A percentile compares a stretch with the other conserved stretches of the same genome.
phyloP scores from a whole-genome alignment of 2,113 vertebrate species.

The Melanerpes aurifrons region DNA sequence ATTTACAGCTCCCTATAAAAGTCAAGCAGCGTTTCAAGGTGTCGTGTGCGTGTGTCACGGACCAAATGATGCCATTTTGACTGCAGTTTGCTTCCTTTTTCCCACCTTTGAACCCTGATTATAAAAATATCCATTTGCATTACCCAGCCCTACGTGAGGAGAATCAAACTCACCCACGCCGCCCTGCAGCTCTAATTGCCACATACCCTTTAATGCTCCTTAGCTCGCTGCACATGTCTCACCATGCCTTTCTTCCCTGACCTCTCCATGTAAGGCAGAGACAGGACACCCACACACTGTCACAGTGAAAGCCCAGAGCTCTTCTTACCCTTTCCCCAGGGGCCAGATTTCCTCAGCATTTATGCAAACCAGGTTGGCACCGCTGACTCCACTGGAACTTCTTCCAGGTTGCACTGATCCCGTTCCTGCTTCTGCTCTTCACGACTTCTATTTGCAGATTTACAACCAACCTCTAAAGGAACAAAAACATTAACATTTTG shows the following conservation, averaged over 20 bases:
- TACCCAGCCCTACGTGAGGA: background rate
- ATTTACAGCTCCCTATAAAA: conserved; percentile 54
- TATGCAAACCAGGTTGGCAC: background rate
- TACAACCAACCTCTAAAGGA: background rate
- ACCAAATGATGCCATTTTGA: background rate
- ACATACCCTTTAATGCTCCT: background rate
- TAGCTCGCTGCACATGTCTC: background rate
- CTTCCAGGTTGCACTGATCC: background rate
- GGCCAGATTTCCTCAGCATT: background rate
- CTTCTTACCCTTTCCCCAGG: background rate
- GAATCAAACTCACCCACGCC: background rate
- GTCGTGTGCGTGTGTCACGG: background rate
- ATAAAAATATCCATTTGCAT: background rate
- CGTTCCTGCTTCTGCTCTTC: background rate
- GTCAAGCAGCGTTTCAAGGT: conserved; percentile 55
- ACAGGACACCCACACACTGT: background rate
- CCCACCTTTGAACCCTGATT: background rate
- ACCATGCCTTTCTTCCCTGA: background rate
- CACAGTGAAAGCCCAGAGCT: background rate
- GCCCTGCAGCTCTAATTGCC: background rate
- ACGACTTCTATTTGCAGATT: background rate
- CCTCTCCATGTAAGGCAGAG: background rate
- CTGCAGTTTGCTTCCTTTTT: background rate
- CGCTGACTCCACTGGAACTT: background rate
- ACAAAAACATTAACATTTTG: background rate